Evolutionary conservation across 92 coral and sea anemone genomes (phyloP), one percentile per base, ranked within the genome.

Genomic region (Montipora capitata): DNA sequence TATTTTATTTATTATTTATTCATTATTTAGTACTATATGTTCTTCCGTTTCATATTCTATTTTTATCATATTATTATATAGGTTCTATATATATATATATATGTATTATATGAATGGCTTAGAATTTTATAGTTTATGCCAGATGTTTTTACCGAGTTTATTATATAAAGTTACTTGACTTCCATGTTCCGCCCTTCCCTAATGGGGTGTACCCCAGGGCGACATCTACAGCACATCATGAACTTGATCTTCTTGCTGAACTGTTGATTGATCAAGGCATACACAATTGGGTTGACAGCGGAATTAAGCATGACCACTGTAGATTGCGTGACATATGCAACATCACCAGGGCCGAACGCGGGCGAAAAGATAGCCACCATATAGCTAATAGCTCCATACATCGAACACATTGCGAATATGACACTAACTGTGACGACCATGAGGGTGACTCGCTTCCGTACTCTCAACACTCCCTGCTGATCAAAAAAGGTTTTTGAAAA

Each of bases 381-480:
- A 27, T n/a, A 61, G 39, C 0, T 61, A 8, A 61, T 61, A 7
- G 67, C 20, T 17, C 20, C 67, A 61, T 0, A 13, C 39, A 61
- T 13, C 67, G 3, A 61, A 13, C 67, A 61, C 67, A 61, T 0
- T 0, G 35, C 67, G 8, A 61, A 61, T 10, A 61, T 61, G 67
- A 61, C 67, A 61, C 67, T 61, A 5, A 61, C 67, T 16, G 35
- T 61, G 7, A 61, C 39, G 7, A 61, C 67, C 67, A 61, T 61
- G n/a, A 61, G 67, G n/a, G 67, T 61, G 27, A 61, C 67, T 61
- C 67, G 20, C 35, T 61, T 61, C 67, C 67, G 67, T 17, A 61
- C 67, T 61, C 39, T 61, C 67, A 61, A 17, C 6, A 61, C 67
- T 14, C 67, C 67, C 67, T 61, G 67, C 7, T 61, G 67, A 61